Evolutionary conservation across 2,888 invertebrate species (phyloP), one percentile per base, ranked within the genome.

Genomic region (Ypsolopha scabrella): DNA sequence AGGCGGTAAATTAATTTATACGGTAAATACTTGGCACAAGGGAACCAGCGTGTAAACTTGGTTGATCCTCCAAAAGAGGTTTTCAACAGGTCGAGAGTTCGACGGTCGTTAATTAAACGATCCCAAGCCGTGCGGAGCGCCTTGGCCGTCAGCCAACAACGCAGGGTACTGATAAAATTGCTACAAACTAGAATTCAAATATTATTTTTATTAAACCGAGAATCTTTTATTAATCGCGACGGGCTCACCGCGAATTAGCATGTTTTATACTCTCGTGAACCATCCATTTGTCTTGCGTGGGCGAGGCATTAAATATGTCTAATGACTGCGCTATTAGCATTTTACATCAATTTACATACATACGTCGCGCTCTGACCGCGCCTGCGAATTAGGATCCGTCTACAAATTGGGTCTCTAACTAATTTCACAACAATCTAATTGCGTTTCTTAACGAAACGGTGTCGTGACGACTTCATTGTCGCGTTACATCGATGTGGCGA

Each of bases 61-160:
- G 72, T 76, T 71, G 67, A 72, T 59, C 72, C 60, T 70, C 67
- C 68, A 69, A 75, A 78, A 80, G 74, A 65, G 60, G 75, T 75
- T 83, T 79, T 85, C 85, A 85, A 85, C 83, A 85, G 83, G 85
- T 83, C 78, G 75, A 75, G 82, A 82, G 82, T 82, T 83, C 77
- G 76, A 75, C 76, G 80, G 64, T 80, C 80, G 81, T 82, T 82
- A 83, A 85, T 85, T 83, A 83, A 81, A 83, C 78, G 79, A 76
- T 80, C 79, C 77, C 75, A 80, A 8, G 79, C 73, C 75, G 70
- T 67, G 70, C 69, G 66, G 72, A 73, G 70, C 68, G 68, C 69
- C 65, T 73, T 82, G 83, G 83, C 75, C 55, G 61, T 64, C 61
- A 60, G 74, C 83, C 83, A 82, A 70, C 70, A 59, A 60, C 64